Evolutionary conservation across 2,113 vertebrate species (phyloP).

Genomic region (Thunnus maccoyii): DNA sequence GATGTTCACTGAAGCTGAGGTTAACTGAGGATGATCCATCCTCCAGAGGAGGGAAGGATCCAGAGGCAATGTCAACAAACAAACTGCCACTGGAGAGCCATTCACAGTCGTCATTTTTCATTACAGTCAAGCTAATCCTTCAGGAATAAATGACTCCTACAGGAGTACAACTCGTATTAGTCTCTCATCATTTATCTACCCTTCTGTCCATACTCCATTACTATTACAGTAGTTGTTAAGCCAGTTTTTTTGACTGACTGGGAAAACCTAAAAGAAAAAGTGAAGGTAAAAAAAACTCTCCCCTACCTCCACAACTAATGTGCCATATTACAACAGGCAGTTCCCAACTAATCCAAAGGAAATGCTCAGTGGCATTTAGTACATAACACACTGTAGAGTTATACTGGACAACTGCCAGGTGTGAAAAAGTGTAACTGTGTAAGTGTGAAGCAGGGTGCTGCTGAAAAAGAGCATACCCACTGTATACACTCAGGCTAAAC

Average conservation of each 20-base stretch:
- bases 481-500: constrained; percentile 19
- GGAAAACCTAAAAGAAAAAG: constrained; percentile 6
- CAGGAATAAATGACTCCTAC: constrained; percentile 45
- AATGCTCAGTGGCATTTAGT: not conserved
- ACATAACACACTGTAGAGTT: constrained; percentile 3
- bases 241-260: not conserved
- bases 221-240: constrained; percentile 2
- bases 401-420: constrained; percentile 20
- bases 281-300: not conserved
- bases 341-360: constrained; percentile 6
- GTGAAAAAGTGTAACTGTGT: constrained; percentile 36
- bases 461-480: constrained; percentile 31
- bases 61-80: constrained; percentile 68
- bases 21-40: constrained; percentile 60
- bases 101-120: constrained; percentile 56
- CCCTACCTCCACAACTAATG: not conserved
- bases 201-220: constrained; percentile 8
- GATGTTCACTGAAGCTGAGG: constrained; percentile 50
- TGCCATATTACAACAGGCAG: not conserved
- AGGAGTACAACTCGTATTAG: not conserved
- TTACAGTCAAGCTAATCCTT: constrained; percentile 50
- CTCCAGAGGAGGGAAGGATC: constrained; percentile 52
- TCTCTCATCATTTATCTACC: constrained; percentile 46
- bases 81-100: constrained; percentile 48
- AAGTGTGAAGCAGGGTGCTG: constrained; percentile 34